A percentile compares a stretch with the other conserved stretches of the same genome.
phyloP scores from a whole-genome alignment of 2,888 invertebrate genomes.

The Tipula confusa region DNA sequence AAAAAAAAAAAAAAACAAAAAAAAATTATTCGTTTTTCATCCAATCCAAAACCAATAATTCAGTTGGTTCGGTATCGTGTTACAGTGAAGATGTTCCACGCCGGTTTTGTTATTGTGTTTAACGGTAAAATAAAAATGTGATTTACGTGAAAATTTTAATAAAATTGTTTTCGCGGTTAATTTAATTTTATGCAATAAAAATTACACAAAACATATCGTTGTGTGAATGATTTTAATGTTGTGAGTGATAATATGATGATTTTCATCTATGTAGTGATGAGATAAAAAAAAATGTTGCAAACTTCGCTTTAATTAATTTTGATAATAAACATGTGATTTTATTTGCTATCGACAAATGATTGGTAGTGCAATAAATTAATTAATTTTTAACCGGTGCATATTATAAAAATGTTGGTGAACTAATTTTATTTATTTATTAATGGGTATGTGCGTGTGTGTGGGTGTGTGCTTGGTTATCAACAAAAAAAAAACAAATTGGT shows the following conservation, averaged over 20 bases:
- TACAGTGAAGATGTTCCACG: neutral
- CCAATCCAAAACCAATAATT: neutral
- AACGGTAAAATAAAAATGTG: neutral
- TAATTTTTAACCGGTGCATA: neutral
- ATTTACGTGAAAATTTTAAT: neutral
- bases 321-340: neutral
- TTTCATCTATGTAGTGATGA: neutral
- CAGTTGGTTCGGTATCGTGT: slow-evolving; percentile 29
- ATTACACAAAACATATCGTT: neutral
- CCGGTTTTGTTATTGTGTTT: neutral
- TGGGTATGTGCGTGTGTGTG: too few relatives aligned
- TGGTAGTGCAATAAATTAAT: neutral
- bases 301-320: neutral
- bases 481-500: too few relatives aligned
- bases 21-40: neutral
- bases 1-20: neutral
- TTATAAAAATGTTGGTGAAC: neutral
- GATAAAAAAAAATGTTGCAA: neutral
- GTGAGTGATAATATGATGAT: neutral
- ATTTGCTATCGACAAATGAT: neutral
- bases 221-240: neutral
- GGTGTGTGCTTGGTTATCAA: neutral
- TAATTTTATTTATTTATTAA: neutral
- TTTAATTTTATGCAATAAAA: neutral
- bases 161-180: neutral